Percentiles rank a stretch among this genome's conserved stretches.
These are phyloP conservation scores for Rotaria sp. DNA, from an alignment of 2,888 invertebrate genomes.

Conservation along the genomic window DNA sequence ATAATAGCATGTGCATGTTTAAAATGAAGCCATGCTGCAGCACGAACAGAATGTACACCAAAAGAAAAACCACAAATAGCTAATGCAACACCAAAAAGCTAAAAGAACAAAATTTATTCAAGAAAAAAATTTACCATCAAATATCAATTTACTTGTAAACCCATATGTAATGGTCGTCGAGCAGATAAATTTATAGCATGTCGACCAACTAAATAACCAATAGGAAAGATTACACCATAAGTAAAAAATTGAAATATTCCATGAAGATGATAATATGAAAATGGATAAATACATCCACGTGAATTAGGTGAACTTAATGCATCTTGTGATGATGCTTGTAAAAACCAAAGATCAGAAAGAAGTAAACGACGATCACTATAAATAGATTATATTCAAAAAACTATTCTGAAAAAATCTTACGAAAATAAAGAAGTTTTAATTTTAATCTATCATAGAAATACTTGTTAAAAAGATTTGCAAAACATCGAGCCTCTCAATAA, in stretches of 20 bases:
- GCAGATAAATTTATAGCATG: background rate
- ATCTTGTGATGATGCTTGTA: conserved; percentile 5
- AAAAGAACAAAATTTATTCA: background rate
- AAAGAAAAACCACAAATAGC: conserved; percentile 25
- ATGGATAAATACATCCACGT: conserved; percentile 16
- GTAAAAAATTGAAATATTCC: conserved; percentile 30
- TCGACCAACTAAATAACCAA: conserved; percentile 5
- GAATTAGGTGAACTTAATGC: background rate
- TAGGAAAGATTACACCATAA: background rate
- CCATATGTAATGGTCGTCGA: background rate
- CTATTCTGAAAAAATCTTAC: too few species aligned
- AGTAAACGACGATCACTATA: background rate
- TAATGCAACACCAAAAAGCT: background rate
- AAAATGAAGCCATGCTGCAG: conserved; percentile 1
- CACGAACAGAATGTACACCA: conserved; percentile 16
- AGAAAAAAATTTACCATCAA: background rate
- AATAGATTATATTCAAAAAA: background rate
- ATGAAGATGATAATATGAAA: conserved; percentile 27
- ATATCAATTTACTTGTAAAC: background rate
- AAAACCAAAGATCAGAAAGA: conserved; percentile 25
- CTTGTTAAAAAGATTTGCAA: too few species aligned
- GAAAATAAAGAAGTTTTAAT: too few species aligned
- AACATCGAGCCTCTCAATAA: too few species aligned
- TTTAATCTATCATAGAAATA: too few species aligned
- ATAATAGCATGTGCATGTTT: conserved; percentile 19